Evolutionary conservation across 2,797 vertebrate genomes (phyloP).

Genomic region (Takifugu ocellatus): DNA sequence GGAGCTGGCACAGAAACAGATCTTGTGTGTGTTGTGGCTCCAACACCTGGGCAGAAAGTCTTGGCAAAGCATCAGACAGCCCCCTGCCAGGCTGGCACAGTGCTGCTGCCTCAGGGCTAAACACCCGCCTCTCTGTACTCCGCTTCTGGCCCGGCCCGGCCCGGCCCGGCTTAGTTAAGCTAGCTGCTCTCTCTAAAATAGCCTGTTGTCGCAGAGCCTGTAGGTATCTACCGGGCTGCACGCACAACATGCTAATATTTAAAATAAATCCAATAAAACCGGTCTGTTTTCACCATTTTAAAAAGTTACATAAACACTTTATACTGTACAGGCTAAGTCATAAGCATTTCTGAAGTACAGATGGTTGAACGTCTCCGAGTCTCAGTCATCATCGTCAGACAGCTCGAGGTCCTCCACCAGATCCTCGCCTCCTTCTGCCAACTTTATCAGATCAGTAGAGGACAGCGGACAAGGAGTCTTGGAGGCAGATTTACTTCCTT

Average conservation of each 20-base stretch:
- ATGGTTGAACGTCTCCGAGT: neutral
- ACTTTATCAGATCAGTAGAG: constrained; percentile 75
- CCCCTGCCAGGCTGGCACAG: constrained; percentile 71
- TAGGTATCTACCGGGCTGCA: constrained; percentile 58
- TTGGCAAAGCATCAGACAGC: constrained; percentile 76
- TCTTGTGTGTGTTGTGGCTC: constrained; percentile 74
- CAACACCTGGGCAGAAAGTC: constrained; percentile 76
- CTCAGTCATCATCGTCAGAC: constrained; percentile 84
- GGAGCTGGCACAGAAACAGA: constrained; percentile 74
- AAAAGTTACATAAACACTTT: constrained; percentile 35
- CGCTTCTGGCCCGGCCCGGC: constrained; percentile 36
- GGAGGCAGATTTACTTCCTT: constrained; percentile 32
- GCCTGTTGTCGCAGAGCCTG: constrained; percentile 40
- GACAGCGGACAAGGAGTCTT: constrained; percentile 68
- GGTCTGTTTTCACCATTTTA: constrained; percentile 15
- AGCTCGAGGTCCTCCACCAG: constrained; percentile 87
- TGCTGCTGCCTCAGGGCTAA: constrained; percentile 61
- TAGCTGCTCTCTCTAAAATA: constrained; percentile 49
- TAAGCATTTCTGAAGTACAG: constrained; percentile 21
- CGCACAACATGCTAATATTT: constrained; percentile 12
- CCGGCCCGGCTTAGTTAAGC: constrained; percentile 30
- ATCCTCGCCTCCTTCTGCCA: constrained; percentile 86
- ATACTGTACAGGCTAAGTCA: constrained; percentile 41
- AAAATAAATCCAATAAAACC: neutral
- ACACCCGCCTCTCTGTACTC: constrained; percentile 58